phyloP scores from a whole-genome alignment of 2,797 vertebrate genomes.

The Carcharodon carcharias region DNA sequence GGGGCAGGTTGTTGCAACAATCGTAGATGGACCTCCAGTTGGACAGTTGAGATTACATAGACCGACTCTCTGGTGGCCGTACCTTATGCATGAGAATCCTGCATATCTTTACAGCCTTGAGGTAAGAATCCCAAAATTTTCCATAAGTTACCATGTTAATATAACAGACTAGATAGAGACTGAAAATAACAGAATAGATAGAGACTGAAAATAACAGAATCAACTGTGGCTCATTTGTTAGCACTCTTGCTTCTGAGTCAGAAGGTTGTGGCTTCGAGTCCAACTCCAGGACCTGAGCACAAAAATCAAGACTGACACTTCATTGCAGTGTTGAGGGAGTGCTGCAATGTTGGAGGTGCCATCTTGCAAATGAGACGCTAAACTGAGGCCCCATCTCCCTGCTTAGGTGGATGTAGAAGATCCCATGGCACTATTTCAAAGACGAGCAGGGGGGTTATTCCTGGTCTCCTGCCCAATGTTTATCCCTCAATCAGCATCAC shows the following conservation, averaged over 20 bases:
- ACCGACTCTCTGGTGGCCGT: slow-evolving; percentile 89
- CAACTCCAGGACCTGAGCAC: neutral
- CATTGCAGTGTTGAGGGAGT: neutral
- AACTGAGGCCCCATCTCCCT: neutral
- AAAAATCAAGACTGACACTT: too few relatives aligned
- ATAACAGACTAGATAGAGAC: neutral
- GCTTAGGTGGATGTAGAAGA: neutral
- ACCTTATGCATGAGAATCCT: slow-evolving; percentile 77
- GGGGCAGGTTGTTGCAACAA: slow-evolving; percentile 61
- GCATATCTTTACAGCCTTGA: slow-evolving; percentile 82
- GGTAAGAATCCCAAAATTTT: slow-evolving; percentile 52
- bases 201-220: neutral
- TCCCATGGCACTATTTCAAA: neutral
- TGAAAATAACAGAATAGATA: neutral
- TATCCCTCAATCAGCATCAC: too few relatives aligned
- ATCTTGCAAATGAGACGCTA: neutral
- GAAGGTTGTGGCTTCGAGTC: neutral
- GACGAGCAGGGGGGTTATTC: too few relatives aligned
- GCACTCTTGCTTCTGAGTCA: neutral
- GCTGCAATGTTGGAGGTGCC: neutral
- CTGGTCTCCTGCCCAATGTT: too few relatives aligned
- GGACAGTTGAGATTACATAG: slow-evolving; percentile 70
- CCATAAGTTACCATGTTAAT: neutral
- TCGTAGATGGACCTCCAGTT: neutral
- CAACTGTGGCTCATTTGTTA: neutral